Percentiles rank a stretch among this genome's conserved stretches.
Evolutionary conservation across 2,888 invertebrate species (phyloP).

Genomic region (Pomacea canaliculata): DNA sequence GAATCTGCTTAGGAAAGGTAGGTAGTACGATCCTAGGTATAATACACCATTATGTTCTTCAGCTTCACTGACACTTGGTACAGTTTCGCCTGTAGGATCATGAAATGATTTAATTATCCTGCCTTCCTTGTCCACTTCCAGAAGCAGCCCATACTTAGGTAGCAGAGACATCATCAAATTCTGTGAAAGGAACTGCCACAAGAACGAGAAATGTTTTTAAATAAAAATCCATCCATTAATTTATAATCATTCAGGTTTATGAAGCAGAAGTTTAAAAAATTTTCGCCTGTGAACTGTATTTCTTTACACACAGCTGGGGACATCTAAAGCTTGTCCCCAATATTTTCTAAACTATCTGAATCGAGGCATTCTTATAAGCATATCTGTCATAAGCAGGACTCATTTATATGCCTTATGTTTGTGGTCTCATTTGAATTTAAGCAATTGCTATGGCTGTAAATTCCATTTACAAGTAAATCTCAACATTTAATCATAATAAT

Average conservation of each 20-base stretch:
- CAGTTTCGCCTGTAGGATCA: constrained; percentile 60
- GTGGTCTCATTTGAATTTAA: too few relatives aligned
- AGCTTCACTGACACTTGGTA: constrained; percentile 63
- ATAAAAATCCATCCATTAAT: too few relatives aligned
- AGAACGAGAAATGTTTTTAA: not conserved
- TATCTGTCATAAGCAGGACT: too few relatives aligned
- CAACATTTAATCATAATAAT: too few relatives aligned
- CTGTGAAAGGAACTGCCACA: constrained; percentile 47
- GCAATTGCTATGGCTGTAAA: too few relatives aligned
- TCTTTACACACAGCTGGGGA: not conserved
- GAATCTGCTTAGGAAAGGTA: not conserved
- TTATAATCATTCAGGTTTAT: not conserved
- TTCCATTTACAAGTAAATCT: too few relatives aligned
- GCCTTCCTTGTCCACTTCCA: constrained; percentile 64
- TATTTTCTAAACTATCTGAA: too few relatives aligned
- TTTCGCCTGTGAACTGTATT: not conserved
- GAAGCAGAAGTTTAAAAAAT: too few relatives aligned
- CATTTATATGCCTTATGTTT: too few relatives aligned
- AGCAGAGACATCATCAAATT: constrained; percentile 46
- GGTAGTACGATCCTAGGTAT: constrained; percentile 66
- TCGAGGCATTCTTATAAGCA: too few relatives aligned
- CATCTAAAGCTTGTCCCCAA: too few relatives aligned
- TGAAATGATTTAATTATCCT: constrained; percentile 63
- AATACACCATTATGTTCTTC: constrained; percentile 62
- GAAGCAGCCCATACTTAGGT: constrained; percentile 62